Evolutionary conservation across 2,888 invertebrate species (phyloP), one percentile per base, ranked within the genome.

Genomic region (Chesias legatella): DNA sequence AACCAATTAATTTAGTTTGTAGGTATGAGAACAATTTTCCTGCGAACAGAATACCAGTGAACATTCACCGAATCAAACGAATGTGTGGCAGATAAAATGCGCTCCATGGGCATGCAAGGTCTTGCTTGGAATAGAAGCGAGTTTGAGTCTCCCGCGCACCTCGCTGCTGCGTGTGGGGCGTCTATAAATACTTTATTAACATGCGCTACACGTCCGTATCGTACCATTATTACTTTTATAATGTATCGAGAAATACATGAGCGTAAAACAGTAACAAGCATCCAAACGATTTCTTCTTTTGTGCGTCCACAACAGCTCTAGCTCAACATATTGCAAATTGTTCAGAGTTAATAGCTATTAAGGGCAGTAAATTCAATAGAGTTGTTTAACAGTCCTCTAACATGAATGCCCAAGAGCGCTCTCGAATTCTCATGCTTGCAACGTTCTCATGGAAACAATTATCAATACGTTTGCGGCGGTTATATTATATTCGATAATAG

Each of bases 91-190:
- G 45, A 39, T 53, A 51, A 20, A 48, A 54, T 52, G 45, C 41
- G 54, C 48, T 51, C 46, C 51, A 50, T 56, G 59, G 65, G 62
- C 63, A 68, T 63, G 71, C 79, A 82, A 83, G 81, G 81, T 83
- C 75, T 69, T 69, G 71, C 76, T 73, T 76, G 74, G 79, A 82
- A 82, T 81, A 83, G 83, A 80, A 71, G 68, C 67, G 60, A 60
- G 63, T 62, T 60, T 60, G 68, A 64, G 59, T 77, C 83, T 81
- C 85, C 80, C 82, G 84, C 80, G 76, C 80, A 76, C 70, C 75
- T 69, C 74, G 63, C 63, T 69, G 56, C 83, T 64, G 83, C 81
- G 84, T 75, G 86, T 85, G 86, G 82, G 85, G 82, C 73, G 84
- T 83, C 75, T 86, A 86, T 80, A 79, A 85, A 85, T 85, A 86